Conservation (phyloP, 2,113 vertebrate species). For the Asarcornis scutulata region DNA sequence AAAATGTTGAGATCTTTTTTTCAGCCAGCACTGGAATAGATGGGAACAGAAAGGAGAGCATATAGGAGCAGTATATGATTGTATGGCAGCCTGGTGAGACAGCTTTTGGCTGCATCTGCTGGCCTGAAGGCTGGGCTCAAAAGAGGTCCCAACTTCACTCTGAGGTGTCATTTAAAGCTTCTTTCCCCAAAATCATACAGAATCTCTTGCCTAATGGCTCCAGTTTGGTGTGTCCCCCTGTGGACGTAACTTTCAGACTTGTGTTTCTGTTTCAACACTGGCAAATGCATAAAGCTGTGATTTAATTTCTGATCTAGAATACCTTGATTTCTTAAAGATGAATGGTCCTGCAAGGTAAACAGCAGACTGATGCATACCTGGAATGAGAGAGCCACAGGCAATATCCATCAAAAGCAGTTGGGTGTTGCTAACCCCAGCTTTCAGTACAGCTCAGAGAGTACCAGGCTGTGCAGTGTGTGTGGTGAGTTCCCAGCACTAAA, state of each 20-base stretch:
- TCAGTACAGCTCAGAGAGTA: neutral
- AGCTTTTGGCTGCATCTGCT: neutral
- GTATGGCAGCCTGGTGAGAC: neutral
- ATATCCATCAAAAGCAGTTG: neutral
- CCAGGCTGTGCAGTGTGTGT: neutral
- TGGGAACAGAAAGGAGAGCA: neutral
- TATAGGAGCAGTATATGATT: too few species aligned
- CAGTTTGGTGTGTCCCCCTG: neutral
- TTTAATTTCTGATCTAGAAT: neutral
- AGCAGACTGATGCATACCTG: neutral
- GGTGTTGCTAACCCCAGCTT: neutral
- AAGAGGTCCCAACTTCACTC: neutral
- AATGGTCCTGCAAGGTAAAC: neutral
- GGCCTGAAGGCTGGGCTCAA: neutral
- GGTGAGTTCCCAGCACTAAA: neutral
- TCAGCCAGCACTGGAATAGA: neutral
- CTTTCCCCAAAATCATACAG: neutral
- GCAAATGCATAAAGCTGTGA: neutral
- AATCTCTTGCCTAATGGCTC: neutral
- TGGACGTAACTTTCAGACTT: neutral
- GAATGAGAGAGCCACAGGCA: accelerated
- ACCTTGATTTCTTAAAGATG: neutral
- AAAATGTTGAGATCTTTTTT: neutral
- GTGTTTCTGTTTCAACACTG: neutral
- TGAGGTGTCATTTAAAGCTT: neutral